These are phyloP conservation scores for Pimpla rufipes DNA, from an alignment of 2,888 invertebrate genomes.

Conservation along the genomic window DNA sequence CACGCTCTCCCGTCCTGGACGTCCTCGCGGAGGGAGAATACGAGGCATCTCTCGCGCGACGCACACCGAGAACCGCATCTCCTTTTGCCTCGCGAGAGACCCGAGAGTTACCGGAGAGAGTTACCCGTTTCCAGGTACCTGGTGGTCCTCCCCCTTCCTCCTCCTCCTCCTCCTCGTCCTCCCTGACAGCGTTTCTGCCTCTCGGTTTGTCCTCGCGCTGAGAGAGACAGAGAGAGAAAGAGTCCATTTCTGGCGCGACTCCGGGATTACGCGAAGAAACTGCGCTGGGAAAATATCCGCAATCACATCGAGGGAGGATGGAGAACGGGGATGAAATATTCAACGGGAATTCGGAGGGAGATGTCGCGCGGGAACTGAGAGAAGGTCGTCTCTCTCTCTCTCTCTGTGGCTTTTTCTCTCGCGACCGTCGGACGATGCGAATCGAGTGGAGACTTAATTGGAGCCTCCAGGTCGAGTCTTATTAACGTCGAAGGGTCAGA, in stretches of 20 bases:
- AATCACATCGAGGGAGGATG: constrained; percentile 21
- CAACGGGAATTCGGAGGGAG: constrained; percentile 12
- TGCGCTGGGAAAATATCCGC: constrained; percentile 22
- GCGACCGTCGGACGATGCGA: background rate
- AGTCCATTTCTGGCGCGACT: background rate
- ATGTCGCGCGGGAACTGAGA: background rate
- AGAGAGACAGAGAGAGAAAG: background rate
- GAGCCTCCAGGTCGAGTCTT: background rate
- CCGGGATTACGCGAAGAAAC: constrained; percentile 27
- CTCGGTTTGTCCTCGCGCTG: background rate
- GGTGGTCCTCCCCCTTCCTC: background rate
- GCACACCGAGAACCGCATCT: constrained; percentile 31
- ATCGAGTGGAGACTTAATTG: constrained; percentile 4
- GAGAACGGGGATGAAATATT: background rate
- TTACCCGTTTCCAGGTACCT: constrained; percentile 50
- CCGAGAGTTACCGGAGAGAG: constrained; percentile 55
- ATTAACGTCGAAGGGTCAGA: background rate
- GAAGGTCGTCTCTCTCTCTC: background rate
- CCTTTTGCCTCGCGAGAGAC: constrained; percentile 48
- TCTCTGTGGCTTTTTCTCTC: background rate
- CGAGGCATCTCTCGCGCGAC: constrained; percentile 46
- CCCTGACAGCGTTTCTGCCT: background rate
- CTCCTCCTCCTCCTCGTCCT: background rate
- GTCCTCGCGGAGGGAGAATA: constrained; percentile 20
- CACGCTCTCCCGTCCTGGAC: constrained; percentile 60